Conservation (phyloP, 2,888 invertebrate species). For the Tribolium freemani region DNA sequence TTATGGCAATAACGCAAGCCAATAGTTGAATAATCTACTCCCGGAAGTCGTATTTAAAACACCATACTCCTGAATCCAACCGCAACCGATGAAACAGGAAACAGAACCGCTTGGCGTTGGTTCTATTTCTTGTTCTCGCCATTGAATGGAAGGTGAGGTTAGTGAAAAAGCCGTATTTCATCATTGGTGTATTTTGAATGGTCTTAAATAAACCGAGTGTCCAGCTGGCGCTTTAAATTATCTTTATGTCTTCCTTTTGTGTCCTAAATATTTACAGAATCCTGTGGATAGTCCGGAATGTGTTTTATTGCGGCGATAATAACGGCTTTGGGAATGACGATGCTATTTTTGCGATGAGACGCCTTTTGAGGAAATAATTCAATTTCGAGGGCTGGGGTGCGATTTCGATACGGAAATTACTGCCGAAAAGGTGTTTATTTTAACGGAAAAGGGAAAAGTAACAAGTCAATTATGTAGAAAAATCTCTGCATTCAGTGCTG, state of each 20-base stretch:
- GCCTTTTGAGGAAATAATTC: constrained; percentile 21
- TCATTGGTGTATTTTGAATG: background rate
- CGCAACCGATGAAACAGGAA: constrained; percentile 17
- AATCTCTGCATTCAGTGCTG: too few species aligned
- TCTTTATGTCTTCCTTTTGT: constrained; percentile 9
- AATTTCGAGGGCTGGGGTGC: constrained; percentile 6
- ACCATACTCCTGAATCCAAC: constrained; percentile 5
- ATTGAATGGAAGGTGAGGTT: background rate
- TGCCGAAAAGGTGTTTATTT: too few species aligned
- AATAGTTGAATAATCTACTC: constrained; percentile 21
- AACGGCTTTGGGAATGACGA: constrained; percentile 6
- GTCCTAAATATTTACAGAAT: constrained; percentile 20
- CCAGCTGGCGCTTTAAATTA: constrained; percentile 15
- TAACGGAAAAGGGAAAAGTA: too few species aligned
- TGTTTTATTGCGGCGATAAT: constrained; percentile 23
- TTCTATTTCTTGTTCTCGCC: constrained; percentile 8
- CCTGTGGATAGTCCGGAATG: background rate
- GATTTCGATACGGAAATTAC: constrained; percentile 2
- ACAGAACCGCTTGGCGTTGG: constrained; percentile 3
- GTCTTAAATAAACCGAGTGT: background rate
- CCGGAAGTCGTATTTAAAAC: constrained; percentile 17
- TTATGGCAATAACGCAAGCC: constrained; percentile 20
- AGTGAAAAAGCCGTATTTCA: background rate
- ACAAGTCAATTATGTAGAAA: too few species aligned
- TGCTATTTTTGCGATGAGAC: constrained; percentile 13